phyloP scores from a whole-genome alignment of 2,797 vertebrate species.

The Sebastes iracundus region DNA sequence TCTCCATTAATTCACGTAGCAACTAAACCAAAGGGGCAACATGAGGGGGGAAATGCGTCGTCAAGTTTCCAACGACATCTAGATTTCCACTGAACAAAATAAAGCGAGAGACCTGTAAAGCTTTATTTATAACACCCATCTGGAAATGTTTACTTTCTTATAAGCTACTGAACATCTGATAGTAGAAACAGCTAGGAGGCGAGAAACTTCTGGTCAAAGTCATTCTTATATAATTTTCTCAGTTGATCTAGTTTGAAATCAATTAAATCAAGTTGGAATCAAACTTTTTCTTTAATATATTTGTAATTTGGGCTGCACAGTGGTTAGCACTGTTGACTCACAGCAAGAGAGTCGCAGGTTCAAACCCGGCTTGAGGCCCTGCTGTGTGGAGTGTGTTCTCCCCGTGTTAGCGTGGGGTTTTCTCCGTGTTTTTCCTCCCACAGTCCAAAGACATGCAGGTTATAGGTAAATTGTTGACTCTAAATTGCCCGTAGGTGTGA shows the following conservation, averaged over 20 bases:
- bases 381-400: too few relatives aligned
- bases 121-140: background rate
- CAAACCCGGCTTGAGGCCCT: too few relatives aligned
- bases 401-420: too few relatives aligned
- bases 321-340: too few relatives aligned
- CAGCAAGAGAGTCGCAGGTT: too few relatives aligned
- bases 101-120: background rate
- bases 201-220: background rate
- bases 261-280: background rate
- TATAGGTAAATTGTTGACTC: too few relatives aligned
- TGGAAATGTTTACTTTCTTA: background rate
- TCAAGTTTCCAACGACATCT: background rate
- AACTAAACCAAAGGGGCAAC: constrained; percentile 9
- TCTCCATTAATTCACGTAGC: constrained; percentile 1
- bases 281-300: too few relatives aligned
- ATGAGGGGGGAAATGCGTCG: background rate
- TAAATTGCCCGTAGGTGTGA: too few relatives aligned
- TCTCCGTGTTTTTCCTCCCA: too few relatives aligned
- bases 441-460: too few relatives aligned
- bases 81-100: background rate
- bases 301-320: too few relatives aligned
- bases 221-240: background rate
- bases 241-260: background rate
- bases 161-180: background rate
- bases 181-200: too few relatives aligned